Conservation (phyloP, 2,888 invertebrate genomes). For the Molanna angustata region DNA sequence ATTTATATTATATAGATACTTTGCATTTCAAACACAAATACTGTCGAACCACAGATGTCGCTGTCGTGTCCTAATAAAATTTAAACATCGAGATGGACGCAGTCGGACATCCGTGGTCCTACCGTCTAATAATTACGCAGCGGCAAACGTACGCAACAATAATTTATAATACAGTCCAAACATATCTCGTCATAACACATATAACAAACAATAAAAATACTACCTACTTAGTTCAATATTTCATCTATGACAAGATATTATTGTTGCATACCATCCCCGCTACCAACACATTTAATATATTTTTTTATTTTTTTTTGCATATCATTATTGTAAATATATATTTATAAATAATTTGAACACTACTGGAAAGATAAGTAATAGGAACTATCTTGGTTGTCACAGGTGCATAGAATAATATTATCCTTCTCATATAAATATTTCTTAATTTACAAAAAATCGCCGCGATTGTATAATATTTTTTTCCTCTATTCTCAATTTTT, state of each 20-base stretch:
- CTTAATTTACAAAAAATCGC: conserved; percentile 27
- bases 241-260: conserved; percentile 6
- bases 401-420: conserved; percentile 22
- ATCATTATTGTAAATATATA: conserved; percentile 26
- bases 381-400: conserved; percentile 34
- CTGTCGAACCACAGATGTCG: not conserved
- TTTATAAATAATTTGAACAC: conserved; percentile 50
- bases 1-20: not conserved
- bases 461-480: conserved; percentile 28
- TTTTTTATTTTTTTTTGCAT: too few relatives aligned
- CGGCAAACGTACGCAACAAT: not conserved
- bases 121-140: not conserved
- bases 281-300: conserved; percentile 13
- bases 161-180: not conserved
- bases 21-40: not conserved
- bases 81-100: conserved; percentile 1
- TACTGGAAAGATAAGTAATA: conserved; percentile 33
- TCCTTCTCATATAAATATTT: not conserved
- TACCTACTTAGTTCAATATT: not conserved
- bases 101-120: not conserved
- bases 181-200: not conserved
- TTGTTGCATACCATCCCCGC: not conserved
- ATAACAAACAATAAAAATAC: conserved; percentile 14
- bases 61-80: not conserved
- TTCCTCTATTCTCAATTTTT: conserved; percentile 20